A percentile compares a stretch with the other conserved stretches of the same genome.
Evolutionary conservation across 2,113 vertebrate species (phyloP).

Genomic region (Nannobrachium achirus): DNA sequence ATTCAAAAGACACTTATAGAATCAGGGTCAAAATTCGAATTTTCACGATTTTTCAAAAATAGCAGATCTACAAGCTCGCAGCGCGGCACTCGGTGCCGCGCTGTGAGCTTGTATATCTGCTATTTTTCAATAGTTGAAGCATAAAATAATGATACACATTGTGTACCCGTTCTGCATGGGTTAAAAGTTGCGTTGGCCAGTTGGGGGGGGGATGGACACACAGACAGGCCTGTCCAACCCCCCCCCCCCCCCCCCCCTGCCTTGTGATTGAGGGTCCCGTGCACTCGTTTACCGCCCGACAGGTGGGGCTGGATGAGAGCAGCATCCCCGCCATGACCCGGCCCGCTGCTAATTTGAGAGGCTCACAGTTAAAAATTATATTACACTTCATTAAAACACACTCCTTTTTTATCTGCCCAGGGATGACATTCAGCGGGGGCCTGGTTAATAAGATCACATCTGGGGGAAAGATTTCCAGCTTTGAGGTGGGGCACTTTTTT

Average conservation of each 20-base stretch:
- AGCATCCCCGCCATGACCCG: slow-evolving; percentile 53
- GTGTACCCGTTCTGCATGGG: too few relatives aligned
- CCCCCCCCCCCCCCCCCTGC: slow-evolving; percentile 27
- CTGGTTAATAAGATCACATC: slow-evolving; percentile 69
- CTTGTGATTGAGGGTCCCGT: slow-evolving; percentile 56
- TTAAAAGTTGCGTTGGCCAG: not conserved
- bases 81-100: too few relatives aligned
- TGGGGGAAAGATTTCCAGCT: slow-evolving; percentile 49
- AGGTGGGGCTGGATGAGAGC: slow-evolving; percentile 65
- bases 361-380: slow-evolving; percentile 67
- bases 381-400: slow-evolving; percentile 66
- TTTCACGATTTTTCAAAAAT: too few relatives aligned
- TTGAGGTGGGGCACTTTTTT: slow-evolving; percentile 17
- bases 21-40: too few relatives aligned
- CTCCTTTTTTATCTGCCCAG: slow-evolving; percentile 52
- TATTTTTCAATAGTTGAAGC: too few relatives aligned
- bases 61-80: too few relatives aligned
- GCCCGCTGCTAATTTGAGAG: slow-evolving; percentile 66
- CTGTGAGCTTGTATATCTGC: too few relatives aligned
- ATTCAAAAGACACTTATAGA: too few relatives aligned
- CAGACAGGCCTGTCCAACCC: slow-evolving; percentile 39
- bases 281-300: slow-evolving; percentile 64
- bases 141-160: too few relatives aligned
- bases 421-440: slow-evolving; percentile 56
- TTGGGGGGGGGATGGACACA: slow-evolving; percentile 21